Base-by-base conservation (phyloP, 2,888 invertebrate genomes). In the Operophtera brumata region DNA sequence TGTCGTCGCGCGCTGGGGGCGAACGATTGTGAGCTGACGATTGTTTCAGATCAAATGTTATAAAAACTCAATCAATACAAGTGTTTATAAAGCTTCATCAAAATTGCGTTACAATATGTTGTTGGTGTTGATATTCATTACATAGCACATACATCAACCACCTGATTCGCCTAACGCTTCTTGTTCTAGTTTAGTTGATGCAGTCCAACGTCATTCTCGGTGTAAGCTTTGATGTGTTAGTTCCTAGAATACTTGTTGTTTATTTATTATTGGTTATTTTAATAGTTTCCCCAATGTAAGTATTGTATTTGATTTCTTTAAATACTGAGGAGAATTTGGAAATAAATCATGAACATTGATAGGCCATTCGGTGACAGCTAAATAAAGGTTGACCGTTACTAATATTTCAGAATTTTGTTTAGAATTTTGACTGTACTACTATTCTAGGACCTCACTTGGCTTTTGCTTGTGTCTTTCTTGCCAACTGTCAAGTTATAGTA, bases 31-130 rank as follows among this genome's bases (percentile, higher is more conserved):
- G 20, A 20, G 20, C 20, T 20, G 30, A 2, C 30, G 2, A 7
- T 6, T 30, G 9, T 8, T 9, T 9, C 11, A 13, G 14, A 9
- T 12, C 5, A n/a, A 44, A n/a, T 44, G 35, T 13, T 37, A 49
- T 49, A 41, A 32, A 41, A 49, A 49, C 49, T 54, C 54, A 49
- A 45, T 36, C 48, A 46, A 25, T 5, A 6, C 20, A 36, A 47
- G 46, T 37, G 20, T 50, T 47, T 50, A 47, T 50, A 20, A 50
- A 43, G 28, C 11, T 47, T 5, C 1, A 30, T 46, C 25, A 37
- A 34, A 46, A 26, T 50, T n/a, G 37, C 54, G 39, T 28, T 30
- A 35, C 34, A 26, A 39, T 39, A 40, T 41, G 2, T 13, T 36
- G 20, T 36, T 30, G 13, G 26, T 46, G 40, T 47, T 26, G 11